phyloP scores from a whole-genome alignment of 2,797 vertebrate genomes.

The Phyllotis vaccarum region DNA sequence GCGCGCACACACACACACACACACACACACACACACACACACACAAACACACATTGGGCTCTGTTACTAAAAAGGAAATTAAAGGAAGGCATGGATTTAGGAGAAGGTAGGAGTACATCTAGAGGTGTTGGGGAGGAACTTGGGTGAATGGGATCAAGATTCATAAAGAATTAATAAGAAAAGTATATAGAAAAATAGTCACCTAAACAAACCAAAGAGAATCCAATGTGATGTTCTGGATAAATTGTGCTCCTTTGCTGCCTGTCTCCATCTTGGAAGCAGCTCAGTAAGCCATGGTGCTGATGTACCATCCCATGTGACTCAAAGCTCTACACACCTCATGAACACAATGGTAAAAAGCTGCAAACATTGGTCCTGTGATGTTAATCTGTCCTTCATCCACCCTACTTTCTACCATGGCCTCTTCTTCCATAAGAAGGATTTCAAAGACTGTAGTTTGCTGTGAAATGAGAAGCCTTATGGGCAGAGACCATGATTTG shows the following conservation, averaged over 20 bases:
- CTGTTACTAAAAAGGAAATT: background rate
- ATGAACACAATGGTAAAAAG: background rate
- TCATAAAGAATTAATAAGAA: background rate
- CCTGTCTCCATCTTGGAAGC: background rate
- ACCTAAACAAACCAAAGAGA: background rate
- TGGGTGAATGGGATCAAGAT: background rate
- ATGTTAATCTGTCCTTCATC: background rate
- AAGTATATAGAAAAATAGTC: background rate
- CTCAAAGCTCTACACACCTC: background rate
- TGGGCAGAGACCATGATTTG: background rate
- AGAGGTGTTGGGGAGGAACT: background rate
- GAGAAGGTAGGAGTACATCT: too few species aligned
- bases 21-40: background rate
- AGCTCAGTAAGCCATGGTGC: background rate
- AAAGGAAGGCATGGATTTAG: background rate
- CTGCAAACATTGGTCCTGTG: background rate
- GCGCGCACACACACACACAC: too few species aligned
- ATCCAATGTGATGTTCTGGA: background rate
- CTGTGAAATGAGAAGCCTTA: background rate
- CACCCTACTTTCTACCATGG: background rate
- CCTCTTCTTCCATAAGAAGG: background rate
- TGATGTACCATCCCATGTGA: background rate
- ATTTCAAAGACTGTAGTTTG: background rate
- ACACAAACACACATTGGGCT: too few species aligned
- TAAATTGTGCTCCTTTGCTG: background rate